Evolutionary conservation across 1,140 invertebrate species (phyloP), one percentile per base, ranked within the genome.

Genomic region (Ips nitidus): DNA sequence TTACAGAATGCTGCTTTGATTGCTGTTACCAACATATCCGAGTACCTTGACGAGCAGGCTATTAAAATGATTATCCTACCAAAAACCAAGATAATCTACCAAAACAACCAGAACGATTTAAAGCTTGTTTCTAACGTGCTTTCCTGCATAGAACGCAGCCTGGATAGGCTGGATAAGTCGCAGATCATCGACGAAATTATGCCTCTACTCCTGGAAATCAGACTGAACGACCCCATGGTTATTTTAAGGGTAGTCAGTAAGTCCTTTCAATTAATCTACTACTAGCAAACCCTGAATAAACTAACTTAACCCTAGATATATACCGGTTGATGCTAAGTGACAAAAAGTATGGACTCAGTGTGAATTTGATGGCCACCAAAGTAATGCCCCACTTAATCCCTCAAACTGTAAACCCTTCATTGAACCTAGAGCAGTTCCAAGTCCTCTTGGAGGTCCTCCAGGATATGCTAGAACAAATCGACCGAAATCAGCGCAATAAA

Each of bases 371-470:
- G 88, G 95, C 96, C 1, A 97, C 93, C 1, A 89, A 93, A 77
- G 94, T 98, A 42, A 94, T 98, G 86, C 97, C 96, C 1, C 88
- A 91, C 4, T 83, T 98, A 4, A 88, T 96, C 55, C 96, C 97
- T 39, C 94, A 97, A 77, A 94, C 95, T 1, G 91, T 98, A 50
- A 97, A 96, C 81, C 92, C 94, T 1, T 88, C 88, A 41, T 83
- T 98, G 52, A 95, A 91, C 81, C 83, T 97, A 74, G 94, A 98
- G 66, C 94, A 98, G 80, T 98, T 97, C 81, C 89, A 87, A 43
- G 85, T 87, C 65, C 84, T 97, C 2, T 88, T 97, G 73, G 92
- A 94, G 83, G 92, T 96, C 3, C 83, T 97, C n/a, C 91, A 95
- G 75, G 93, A 96, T 73, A 97, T 97, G 94, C 81, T 97, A 62